Base-by-base conservation (phyloP, 2,113 vertebrate species). In the Pseudorectes ferrugineus region DNA sequence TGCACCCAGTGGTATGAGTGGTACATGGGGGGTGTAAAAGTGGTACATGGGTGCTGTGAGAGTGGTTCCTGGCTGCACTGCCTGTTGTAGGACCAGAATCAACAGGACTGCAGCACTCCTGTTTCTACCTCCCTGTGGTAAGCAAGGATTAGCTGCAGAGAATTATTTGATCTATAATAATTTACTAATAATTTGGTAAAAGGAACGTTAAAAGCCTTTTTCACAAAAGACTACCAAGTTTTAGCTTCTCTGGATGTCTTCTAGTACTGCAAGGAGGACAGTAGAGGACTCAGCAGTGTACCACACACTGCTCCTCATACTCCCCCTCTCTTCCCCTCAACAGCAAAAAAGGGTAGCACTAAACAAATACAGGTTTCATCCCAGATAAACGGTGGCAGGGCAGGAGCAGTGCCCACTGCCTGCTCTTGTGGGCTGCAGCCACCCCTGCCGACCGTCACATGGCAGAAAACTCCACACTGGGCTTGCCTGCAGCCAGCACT, bases 101-200 rank as follows among this genome's bases (percentile, higher is more conserved):
- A 5, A 67, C 10, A 11, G 48, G n/a, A 52, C 8, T 2, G 0
- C 3, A 3, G 43, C 31, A 36, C 23, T 43, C 22, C 9, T 6
- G 0, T 42, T 63, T 54, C 62, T 29, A 42, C 25, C 10, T 58
- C 48, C 11, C 35, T n/a, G 29, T 6, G 4, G 23, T 15, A 62
- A 91, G 63, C 0, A 0, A 46, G 36, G 40, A 75, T 67, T n/a
- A 91, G 28, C 46, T 49, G 33, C 55, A 77, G 49, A 62, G 63
- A 92, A 58, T 16, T 83, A 70, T 46, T 14, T 52, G 6, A 45
- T 63, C 54, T 29, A 21, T 7, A 61, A 28, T 43, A 45, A 70
- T 70, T 62, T 70, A 62, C 19, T 45, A 45, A 13, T 28, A 24
- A 61, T 45, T 45, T 45, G 12, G 11, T 45, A 61, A 45, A 52